Percentiles rank a stretch among this genome's conserved stretches.
Evolutionary conservation across 2,113 vertebrate species (phyloP).

Genomic region (Toxotes chatareus): DNA sequence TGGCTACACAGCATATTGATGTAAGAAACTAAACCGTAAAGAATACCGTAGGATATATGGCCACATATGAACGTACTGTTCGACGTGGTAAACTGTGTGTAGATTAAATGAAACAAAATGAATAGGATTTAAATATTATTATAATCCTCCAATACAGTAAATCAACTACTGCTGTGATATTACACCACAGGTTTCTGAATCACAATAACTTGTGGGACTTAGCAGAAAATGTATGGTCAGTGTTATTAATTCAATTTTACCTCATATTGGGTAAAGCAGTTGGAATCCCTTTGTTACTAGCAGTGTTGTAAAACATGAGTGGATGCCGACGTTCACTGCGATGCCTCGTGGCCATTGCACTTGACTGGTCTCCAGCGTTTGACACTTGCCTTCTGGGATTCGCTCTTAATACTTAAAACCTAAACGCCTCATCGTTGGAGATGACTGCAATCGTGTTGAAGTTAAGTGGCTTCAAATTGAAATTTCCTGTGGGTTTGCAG

Average conservation of each 20-base stretch:
- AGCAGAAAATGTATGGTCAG: slow-evolving; percentile 71
- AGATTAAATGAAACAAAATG: slow-evolving; percentile 43
- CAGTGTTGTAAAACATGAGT: slow-evolving; percentile 70
- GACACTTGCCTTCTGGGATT: slow-evolving; percentile 80
- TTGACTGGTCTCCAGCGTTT: slow-evolving; percentile 71
- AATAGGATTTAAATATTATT: slow-evolving; percentile 60
- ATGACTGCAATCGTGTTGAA: slow-evolving; percentile 65
- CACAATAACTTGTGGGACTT: slow-evolving; percentile 71
- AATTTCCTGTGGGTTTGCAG: slow-evolving; percentile 76
- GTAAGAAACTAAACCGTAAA: neutral
- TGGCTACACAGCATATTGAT: slow-evolving; percentile 45
- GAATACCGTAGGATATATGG: slow-evolving; percentile 24
- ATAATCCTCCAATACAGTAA: slow-evolving; percentile 60
- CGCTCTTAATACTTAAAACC: slow-evolving; percentile 63
- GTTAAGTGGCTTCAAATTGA: slow-evolving; percentile 78
- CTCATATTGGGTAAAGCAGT: slow-evolving; percentile 76
- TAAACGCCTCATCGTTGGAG: slow-evolving; percentile 70
- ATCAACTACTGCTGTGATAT: slow-evolving; percentile 63
- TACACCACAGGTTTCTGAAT: slow-evolving; percentile 73
- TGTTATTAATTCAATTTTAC: slow-evolving; percentile 81
- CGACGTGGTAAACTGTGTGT: slow-evolving; percentile 15
- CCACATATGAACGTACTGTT: neutral
- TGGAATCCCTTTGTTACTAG: slow-evolving; percentile 72
- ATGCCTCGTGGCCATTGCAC: slow-evolving; percentile 81
- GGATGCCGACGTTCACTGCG: slow-evolving; percentile 46